Evolutionary conservation across 1,140 invertebrate genomes (phyloP).

Genomic region (Cryptotermes secundus): DNA sequence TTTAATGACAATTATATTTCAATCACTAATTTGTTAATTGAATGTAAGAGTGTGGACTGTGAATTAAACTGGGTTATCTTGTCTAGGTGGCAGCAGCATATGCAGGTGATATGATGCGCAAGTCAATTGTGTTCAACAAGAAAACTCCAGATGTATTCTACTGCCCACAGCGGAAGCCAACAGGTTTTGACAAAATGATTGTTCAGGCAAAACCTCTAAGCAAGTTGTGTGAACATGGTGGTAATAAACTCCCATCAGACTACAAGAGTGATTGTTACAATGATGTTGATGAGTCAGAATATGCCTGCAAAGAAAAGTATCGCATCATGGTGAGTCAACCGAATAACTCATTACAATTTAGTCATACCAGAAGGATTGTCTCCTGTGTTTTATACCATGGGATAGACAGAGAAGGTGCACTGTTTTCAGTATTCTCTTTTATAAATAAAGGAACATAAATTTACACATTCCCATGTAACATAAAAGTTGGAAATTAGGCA

Average conservation of each 20-base stretch:
- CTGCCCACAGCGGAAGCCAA: slow-evolving; percentile 75
- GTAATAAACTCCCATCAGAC: slow-evolving; percentile 65
- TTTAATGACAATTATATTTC: no score
- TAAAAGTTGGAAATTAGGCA: no score
- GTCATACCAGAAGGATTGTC: not conserved
- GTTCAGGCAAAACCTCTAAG: slow-evolving; percentile 65
- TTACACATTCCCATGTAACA: no score
- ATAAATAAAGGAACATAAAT: no score
- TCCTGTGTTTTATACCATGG: no score
- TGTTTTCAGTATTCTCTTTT: no score
- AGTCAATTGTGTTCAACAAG: slow-evolving; percentile 80
- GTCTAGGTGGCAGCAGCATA: slow-evolving; percentile 37
- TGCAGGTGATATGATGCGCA: slow-evolving; percentile 73
- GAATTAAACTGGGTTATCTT: not conserved
- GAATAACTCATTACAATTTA: not conserved
- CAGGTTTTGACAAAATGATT: slow-evolving; percentile 51
- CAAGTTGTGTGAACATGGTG: slow-evolving; percentile 75
- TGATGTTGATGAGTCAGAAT: slow-evolving; percentile 77
- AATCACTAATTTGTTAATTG: no score
- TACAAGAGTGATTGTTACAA: slow-evolving; percentile 81
- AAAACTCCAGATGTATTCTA: slow-evolving; percentile 83
- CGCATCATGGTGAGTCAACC: slow-evolving; percentile 69
- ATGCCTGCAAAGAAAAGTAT: slow-evolving; percentile 80
- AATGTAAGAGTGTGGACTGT: no score
- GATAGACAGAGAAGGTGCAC: no score